phyloP scores from a whole-genome alignment of 1,140 invertebrate genomes.

The Eumeta japonica region DNA sequence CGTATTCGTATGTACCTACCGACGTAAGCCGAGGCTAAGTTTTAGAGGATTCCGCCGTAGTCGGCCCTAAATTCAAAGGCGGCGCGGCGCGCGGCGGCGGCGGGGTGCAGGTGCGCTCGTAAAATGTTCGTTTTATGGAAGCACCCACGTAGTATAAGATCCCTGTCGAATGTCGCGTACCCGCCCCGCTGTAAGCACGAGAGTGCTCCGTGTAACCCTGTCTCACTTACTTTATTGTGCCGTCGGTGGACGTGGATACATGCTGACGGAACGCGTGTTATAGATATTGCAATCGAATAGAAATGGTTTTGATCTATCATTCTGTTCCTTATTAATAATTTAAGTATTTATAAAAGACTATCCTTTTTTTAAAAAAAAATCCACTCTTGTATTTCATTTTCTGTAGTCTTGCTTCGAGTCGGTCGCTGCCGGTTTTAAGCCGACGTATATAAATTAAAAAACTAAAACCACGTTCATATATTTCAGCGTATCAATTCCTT shows the following conservation, averaged over 20 bases:
- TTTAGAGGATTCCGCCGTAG: not conserved
- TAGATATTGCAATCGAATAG: not conserved
- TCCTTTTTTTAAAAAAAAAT: no score
- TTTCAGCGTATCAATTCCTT: no score
- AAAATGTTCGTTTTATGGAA: constrained; percentile 33
- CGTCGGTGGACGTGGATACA: not conserved
- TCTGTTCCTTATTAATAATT: no score
- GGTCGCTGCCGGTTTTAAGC: no score
- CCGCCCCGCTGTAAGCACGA: not conserved
- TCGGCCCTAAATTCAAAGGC: constrained; percentile 9
- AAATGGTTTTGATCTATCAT: no score
- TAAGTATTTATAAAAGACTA: no score
- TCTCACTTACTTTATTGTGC: not conserved
- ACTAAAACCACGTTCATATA: no score
- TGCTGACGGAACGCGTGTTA: not conserved
- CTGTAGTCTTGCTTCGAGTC: no score
- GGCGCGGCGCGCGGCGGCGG: constrained; percentile 8
- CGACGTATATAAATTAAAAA: no score
- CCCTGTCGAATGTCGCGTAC: constrained; percentile 18
- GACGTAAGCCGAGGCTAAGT: not conserved
- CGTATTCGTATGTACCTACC: not conserved
- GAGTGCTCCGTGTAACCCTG: not conserved
- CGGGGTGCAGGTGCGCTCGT: constrained; percentile 24
- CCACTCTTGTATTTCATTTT: no score
- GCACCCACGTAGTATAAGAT: no score